Base-by-base conservation (phyloP, 2,113 vertebrate species). In the Onychorhynchus coronatus region DNA sequence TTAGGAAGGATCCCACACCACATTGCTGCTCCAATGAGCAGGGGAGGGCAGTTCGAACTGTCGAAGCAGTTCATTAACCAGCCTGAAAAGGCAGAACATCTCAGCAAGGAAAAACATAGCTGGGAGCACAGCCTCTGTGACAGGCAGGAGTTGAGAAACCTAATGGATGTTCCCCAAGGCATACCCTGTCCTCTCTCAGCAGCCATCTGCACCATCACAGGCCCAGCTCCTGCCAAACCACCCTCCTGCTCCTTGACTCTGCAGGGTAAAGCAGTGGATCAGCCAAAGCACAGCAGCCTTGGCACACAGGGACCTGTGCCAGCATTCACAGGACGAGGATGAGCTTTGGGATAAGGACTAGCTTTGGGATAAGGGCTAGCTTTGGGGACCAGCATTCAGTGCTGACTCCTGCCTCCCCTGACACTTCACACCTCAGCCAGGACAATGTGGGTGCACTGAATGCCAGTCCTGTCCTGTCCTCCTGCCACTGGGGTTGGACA, bases 361-460 rank as follows among this genome's bases (percentile, higher is more conserved):
- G 61, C 31, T 50, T 9, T 41, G 77, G 47, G 22, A 10, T 20
- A 41, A 63, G 52, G 61, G 42, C 33, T 18, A 7, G 58, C 33
- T 61, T 18, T 82, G 71, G 65, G 10, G 22, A 84, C 5, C 50
- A 19, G 44, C 12, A 35, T 30, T 30, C 53, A 72, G 0, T 0
- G 2, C 58, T 42, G 42, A 50, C 27, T 55, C 56, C 65, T 22
- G 23, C 27, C 68, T 63, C 12, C 61, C 37, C 28, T 25, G 42
- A 31, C n/a, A 67, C 49, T 61, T 52, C 27, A 30, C 42, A 35
- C 6, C 62, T 72, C 47, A 50, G 61, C 39, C 65, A 89, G 67
- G n/a, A 49, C 42, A 91, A 66, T 0, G 0, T 1, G 8, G n/a
- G 21, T 2, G 4, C 4, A 22, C 42, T 25, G 47, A 79, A 14